Evolutionary conservation across 2,113 vertebrate genomes (phyloP), one percentile per base, ranked within the genome.

Genomic region (Cheirogaleus medius): DNA sequence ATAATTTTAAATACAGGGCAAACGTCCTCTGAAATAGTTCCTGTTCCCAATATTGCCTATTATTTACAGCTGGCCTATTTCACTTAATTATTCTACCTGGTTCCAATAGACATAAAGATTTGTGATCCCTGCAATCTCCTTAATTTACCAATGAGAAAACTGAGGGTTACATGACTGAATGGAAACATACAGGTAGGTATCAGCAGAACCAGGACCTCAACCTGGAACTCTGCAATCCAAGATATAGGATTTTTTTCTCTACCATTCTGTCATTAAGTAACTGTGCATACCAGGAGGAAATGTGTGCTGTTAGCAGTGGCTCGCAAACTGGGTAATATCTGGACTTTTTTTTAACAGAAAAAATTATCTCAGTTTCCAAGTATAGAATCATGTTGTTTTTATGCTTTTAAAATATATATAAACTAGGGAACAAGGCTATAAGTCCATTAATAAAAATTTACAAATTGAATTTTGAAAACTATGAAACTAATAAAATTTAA

Each of bases 401-500:
- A 49, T 76, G 39, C 10, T 92, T 90, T 73, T 44, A 15, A 92
- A 87, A 54, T 87, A 69, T 0, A 49, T n/a, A 56, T 56, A 89
- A 76, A 37, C 42, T 69, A 80, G 34, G 8, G 17, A 68, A 94
- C 29, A 47, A 94, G 6, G 27, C 18, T 87, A 3, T 37, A 85
- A 68, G 9, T 32, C 29, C 21, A 77, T 66, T 73, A 90, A 94
- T 60, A 94, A 71, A 90, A 81, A 49, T 68, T n/a, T 39, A 56
- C 1, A 86, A 86, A 82, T 66, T 81, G 34, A 92, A 86, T 37
- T 92, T 95, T 89, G 11, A 91, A 86, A 88, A 37, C 39, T 18
- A 52, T 63, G 60, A 95, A 77, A 73, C 49, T 80, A 81, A 89
- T 34, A 80, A 78, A 83, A 86, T 63, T 86, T 94, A 87, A 90